Base-by-base conservation (phyloP, 2,888 invertebrate species). In the Lordiphosa andalusiaca region DNA sequence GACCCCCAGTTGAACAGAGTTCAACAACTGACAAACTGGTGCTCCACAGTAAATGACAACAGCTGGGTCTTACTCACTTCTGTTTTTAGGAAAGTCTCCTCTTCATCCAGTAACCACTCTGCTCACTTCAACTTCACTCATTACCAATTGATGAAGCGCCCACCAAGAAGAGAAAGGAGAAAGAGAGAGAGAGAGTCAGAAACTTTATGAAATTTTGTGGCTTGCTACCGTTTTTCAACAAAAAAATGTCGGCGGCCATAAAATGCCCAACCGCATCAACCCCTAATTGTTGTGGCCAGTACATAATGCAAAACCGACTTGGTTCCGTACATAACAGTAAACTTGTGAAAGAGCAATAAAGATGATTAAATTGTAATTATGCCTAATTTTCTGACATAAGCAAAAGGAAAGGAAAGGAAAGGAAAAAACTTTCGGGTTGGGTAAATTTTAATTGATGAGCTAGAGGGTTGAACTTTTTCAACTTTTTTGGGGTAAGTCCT, bases 301-400 rank as follows among this genome's bases (percentile, higher is more conserved):
- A 68, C 55, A 70, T 73, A 69, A 67, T 71, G 75, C 74, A 59
- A 70, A 81, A 59, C 21, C 51, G 36, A 64, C 61, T 67, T 63
- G 30, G 30, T 9, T 30, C 9, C 30, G 67, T 70, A 76, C 54
- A 80, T 76, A 73, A 59, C 77, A 77, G 84, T 71, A 69, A 84
- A 84, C 67, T 83, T 81, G 81, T 81, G 73, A 86, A 86, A 82
- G 84, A 85, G 82, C 84, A 78, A 84, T 87, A 74, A 83, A 84
- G 84, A 85, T 87, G 80, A 87, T 87, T 87, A 87, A 87, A 87
- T 84, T 83, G 87, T 85, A 86, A 85, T 84, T 82, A 84, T 76
- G 76, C 80, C 73, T 76, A 80, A 84, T 82, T 78, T 82, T 69
- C 72, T 71, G 70, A 72, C 68, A 69, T 46, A 48, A 42, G 41